Base-by-base conservation (phyloP, 2,888 invertebrate genomes). In the Cantharis rufa region DNA sequence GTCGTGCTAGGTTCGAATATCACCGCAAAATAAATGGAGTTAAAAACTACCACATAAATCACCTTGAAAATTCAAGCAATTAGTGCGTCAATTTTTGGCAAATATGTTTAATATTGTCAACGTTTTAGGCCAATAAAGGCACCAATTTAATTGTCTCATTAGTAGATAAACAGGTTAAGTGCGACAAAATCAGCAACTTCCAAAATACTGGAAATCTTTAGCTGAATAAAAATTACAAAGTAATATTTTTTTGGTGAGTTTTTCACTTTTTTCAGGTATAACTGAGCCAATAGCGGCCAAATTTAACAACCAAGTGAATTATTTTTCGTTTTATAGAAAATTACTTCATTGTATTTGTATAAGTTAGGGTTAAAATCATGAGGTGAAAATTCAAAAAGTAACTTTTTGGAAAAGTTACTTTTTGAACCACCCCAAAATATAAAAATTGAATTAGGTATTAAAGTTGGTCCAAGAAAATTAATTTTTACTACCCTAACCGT, bases 61-160 rank as follows among this genome's bases (percentile, higher is more conserved):
- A 48, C 48, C 48, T n/a, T 2, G 64, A 66, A 66, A 66, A 66
- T 66, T 66, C 64, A 21, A 66, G 24, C 24, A 66, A 66, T 66
- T 66, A 66, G 64, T 82, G 82, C 82, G 84, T 84, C 81, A 81
- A 80, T 85, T 86, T 48, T 86, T 86, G 86, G 86, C 86, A 86
- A 66, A 86, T 83, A 85, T 84, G 84, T 82, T 76, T 82, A 74
- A 74, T 83, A 82, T 83, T 84, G 82, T 84, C 82, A 76, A 76
- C 73, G 71, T 72, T 71, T 76, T 80, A 82, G 80, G 82, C 82
- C 82, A 76, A 61, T 78, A 73, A 84, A 84, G 84, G 84, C 84
- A 83, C 83, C 72, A 77, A 66, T 66, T 21, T 66, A 24, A 48
- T 48, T 48, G 48, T 48, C n/a, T n/a, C 48, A 48, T 48, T 48